Base-by-base conservation (phyloP, 2,797 vertebrate species). In the Chanos chanos region DNA sequence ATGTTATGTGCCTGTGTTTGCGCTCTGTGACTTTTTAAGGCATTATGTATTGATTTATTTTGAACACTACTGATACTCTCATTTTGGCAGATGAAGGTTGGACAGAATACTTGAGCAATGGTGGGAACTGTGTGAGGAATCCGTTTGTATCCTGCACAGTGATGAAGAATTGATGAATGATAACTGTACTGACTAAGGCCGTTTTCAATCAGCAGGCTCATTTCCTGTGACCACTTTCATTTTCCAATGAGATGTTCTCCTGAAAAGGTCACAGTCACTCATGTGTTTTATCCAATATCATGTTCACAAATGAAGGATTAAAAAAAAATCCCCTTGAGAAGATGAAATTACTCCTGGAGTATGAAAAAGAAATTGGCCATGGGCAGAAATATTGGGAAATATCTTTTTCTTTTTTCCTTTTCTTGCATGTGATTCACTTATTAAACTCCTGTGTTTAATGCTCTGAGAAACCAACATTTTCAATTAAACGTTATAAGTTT, bases 151-250 rank as follows among this genome's bases (percentile, higher is more conserved):
- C n/a, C n/a, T 60, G 40, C 53, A 40, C 22, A 40, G 10, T 50
- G 61, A 70, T 64, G 53, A 44, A 40, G 27, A 2, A 4, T 63
- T 37, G 37, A 13, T 67, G 33, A 31, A 60, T 21, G 57, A 57
- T 41, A 66, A 52, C 15, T 57, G 19, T 15, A 22, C 40, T 25
- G 43, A 19, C 31, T 48, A 30, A 55, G 56, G 54, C 68, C 24
- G 47, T 49, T 43, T 61, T 47, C 22, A 64, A 41, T 61, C 24
- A 61, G 10, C 57, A 16, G 27, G 33, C 63, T 57, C 3, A 48
- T 52, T 70, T 66, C 49, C 55, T 27, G 18, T 13, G 13, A 7
- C 36, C 25, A 16, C 13, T 43, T 58, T 56, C 45, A 31, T 28
- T 22, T 12, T 30, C 3, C 16, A 44, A 64, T 70, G 60, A 45